A percentile compares a stretch with the other conserved stretches of the same genome.
These are phyloP conservation scores for Mimumesa dahlbomi DNA, from an alignment of 2,888 invertebrate genomes.

Conservation along the genomic window DNA sequence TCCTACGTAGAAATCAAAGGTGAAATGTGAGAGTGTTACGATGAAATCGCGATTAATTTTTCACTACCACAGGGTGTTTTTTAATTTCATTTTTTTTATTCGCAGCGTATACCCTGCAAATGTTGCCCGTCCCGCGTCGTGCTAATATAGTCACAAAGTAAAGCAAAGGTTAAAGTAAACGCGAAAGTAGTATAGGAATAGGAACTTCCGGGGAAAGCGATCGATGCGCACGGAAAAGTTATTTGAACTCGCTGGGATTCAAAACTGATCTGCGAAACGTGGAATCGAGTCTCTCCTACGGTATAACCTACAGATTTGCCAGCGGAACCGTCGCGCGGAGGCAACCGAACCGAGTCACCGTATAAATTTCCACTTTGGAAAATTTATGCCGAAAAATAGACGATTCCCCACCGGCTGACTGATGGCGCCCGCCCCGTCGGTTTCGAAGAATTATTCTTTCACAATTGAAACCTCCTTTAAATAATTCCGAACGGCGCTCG, in stretches of 20 bases:
- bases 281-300: conserved; percentile 10
- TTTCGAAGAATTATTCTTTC: conserved; percentile 10
- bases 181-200: not conserved
- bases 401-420: conserved; percentile 3
- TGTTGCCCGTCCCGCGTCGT: not conserved
- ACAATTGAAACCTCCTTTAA: conserved; percentile 2
- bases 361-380: conserved; percentile 67
- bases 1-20: no score
- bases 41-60: not conserved
- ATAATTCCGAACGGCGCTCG: not conserved
- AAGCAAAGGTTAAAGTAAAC: not conserved
- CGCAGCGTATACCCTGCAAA: no score
- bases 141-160: not conserved
- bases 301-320: conserved; percentile 58
- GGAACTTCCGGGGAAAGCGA: not conserved
- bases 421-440: not conserved
- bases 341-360: conserved; percentile 21
- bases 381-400: conserved; percentile 64
- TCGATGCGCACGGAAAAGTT: conserved; percentile 13
- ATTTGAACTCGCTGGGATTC: conserved; percentile 12
- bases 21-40: no score
- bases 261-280: conserved; percentile 22
- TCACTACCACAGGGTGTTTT: not conserved
- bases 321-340: conserved; percentile 41
- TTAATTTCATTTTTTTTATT: no score